Evolutionary conservation across 2,888 invertebrate species (phyloP).

Genomic region (Melipona beecheii): DNA sequence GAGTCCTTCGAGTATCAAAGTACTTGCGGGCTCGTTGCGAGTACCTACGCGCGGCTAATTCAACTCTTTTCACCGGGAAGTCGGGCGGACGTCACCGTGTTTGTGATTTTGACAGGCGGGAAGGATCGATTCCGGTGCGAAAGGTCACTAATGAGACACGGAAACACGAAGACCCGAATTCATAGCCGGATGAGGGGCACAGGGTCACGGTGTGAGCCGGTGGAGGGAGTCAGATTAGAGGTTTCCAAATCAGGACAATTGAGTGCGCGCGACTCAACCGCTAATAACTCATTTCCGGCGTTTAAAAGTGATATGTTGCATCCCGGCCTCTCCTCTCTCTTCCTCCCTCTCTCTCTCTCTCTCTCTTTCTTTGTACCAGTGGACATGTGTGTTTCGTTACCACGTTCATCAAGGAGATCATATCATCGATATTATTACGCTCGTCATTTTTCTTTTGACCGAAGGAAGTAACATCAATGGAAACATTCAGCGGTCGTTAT

Average conservation of each 20-base stretch:
- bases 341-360: not conserved
- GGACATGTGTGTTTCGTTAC: conserved; percentile 63
- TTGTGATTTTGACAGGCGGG: conserved; percentile 17
- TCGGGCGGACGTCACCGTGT: not conserved
- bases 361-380: conserved; percentile 19
- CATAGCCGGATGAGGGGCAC: conserved; percentile 44
- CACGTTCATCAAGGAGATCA: conserved; percentile 71
- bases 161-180: conserved; percentile 54
- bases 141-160: conserved; percentile 37
- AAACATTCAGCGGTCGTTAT: conserved; percentile 41
- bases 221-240: conserved; percentile 59
- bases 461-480: conserved; percentile 52
- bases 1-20: not conserved
- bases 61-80: not conserved
- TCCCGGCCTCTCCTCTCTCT: conserved; percentile 25
- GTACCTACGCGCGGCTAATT: too few relatives aligned
- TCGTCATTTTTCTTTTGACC: conserved; percentile 58
- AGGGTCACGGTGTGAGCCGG: not conserved
- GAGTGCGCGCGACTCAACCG: conserved; percentile 63
- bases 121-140: conserved; percentile 41
- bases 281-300: conserved; percentile 75
- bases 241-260: conserved; percentile 75
- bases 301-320: conserved; percentile 69
- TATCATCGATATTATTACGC: conserved; percentile 64
- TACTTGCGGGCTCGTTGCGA: too few relatives aligned